phyloP scores from a whole-genome alignment of 2,797 vertebrate species.

The Picus viridis region DNA sequence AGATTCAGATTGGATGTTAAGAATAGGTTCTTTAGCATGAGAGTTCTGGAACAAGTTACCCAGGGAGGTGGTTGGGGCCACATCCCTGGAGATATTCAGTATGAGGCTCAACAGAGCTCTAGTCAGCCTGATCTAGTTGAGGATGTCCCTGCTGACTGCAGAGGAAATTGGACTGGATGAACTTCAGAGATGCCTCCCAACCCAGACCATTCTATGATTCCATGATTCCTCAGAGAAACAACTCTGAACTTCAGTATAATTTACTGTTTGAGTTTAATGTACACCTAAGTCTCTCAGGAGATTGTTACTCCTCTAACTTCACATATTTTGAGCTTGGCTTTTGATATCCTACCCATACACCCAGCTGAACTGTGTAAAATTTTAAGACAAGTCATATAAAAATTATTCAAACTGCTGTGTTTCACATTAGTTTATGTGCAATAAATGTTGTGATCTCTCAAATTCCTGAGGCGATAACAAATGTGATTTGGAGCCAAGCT shows the following conservation, averaged over 20 bases:
- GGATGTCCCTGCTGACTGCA: too few species aligned
- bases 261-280: neutral
- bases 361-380: neutral
- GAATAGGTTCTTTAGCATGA: too few species aligned
- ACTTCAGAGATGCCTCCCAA: too few species aligned
- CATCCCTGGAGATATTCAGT: too few species aligned
- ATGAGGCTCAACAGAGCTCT: too few species aligned
- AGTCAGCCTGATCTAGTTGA: too few species aligned
- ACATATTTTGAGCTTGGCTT: neutral
- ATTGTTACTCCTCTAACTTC: neutral
- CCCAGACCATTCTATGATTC: too few species aligned
- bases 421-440: neutral
- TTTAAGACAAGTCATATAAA: neutral
- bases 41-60: too few species aligned
- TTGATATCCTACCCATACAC: neutral
- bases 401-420: neutral
- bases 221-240: neutral
- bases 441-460: neutral
- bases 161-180: too few species aligned
- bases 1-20: too few species aligned
- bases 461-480: neutral
- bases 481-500: neutral
- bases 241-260: neutral
- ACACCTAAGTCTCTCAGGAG: neutral
- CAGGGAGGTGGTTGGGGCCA: too few species aligned